Evolutionary conservation across 2,888 invertebrate genomes (phyloP).

Genomic region (Quadriops clusia): DNA sequence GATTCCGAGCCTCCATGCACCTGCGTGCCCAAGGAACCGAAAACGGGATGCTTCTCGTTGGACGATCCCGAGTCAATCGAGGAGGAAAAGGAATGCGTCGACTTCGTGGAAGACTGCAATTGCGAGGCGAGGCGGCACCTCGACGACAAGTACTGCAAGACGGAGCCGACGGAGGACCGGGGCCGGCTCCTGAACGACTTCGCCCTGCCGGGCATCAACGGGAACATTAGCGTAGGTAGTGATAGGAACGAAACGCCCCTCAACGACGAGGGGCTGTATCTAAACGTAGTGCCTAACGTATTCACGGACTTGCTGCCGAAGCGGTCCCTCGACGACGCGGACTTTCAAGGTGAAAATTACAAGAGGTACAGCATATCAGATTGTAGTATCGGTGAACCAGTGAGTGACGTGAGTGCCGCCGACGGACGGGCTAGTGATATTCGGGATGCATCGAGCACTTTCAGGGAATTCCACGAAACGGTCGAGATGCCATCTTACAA

Average conservation of each 20-base stretch:
- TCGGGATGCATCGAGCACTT: conserved; percentile 30
- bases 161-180: conserved; percentile 37
- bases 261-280: conserved; percentile 24
- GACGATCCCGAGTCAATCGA: conserved; percentile 23
- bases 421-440: conserved; percentile 20
- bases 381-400: conserved; percentile 11
- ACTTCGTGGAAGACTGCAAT: conserved; percentile 43
- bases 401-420: conserved; percentile 14
- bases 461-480: conserved; percentile 88
- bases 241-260: conserved; percentile 11
- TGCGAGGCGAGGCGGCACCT: conserved; percentile 41
- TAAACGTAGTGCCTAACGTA: conserved; percentile 38
- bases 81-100: conserved; percentile 22
- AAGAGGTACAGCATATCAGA: conserved; percentile 35
- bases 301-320: conserved; percentile 30
- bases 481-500: conserved; percentile 60
- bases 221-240: conserved; percentile 24
- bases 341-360: conserved; percentile 31
- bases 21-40: conserved; percentile 27
- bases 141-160: conserved; percentile 40
- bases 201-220: conserved; percentile 29
- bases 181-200: conserved; percentile 39
- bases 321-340: conserved; percentile 17
- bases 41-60: conserved; percentile 25
- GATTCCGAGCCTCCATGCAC: conserved; percentile 20